phyloP scores from a whole-genome alignment of 2,888 invertebrate genomes.

The Crematogaster levior region DNA sequence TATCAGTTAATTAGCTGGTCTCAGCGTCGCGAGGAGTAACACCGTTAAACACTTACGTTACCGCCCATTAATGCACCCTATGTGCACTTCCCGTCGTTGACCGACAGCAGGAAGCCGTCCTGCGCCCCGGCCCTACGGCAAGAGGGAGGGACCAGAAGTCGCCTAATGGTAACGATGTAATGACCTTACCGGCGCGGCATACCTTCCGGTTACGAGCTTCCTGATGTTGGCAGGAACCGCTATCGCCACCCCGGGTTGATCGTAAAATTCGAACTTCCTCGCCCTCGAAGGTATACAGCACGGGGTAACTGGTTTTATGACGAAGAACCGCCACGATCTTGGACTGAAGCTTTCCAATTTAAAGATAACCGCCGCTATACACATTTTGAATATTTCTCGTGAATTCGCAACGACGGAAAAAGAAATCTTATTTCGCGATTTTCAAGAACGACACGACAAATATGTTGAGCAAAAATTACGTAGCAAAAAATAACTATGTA shows the following conservation, averaged over 20 bases:
- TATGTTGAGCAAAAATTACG: background rate
- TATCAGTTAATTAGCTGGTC: constrained; percentile 68
- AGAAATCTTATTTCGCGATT: background rate
- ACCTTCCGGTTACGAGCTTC: constrained; percentile 73
- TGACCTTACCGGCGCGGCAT: constrained; percentile 65
- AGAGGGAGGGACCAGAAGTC: constrained; percentile 46
- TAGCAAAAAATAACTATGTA: background rate
- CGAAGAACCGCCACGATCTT: constrained; percentile 37
- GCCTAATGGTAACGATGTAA: constrained; percentile 73
- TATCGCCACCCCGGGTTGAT: constrained; percentile 45
- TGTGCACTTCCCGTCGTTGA: constrained; percentile 71
- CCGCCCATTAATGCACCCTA: constrained; percentile 71
- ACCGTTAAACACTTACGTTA: constrained; percentile 73
- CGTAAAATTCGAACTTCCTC: constrained; percentile 65
- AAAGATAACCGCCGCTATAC: constrained; percentile 17
- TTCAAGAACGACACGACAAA: background rate
- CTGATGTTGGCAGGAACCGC: constrained; percentile 50
- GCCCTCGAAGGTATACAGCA: constrained; percentile 23
- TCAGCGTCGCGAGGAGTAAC: constrained; percentile 61
- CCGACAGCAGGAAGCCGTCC: constrained; percentile 70
- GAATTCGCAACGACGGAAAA: background rate
- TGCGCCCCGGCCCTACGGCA: constrained; percentile 24
- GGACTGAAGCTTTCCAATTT: constrained; percentile 29
- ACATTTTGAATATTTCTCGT: too few relatives aligned
- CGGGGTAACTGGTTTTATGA: constrained; percentile 58